Percentiles rank a stretch among this genome's conserved stretches.
phyloP scores from a whole-genome alignment of 2,797 vertebrate species.

The Pyrocephalus nanus region DNA sequence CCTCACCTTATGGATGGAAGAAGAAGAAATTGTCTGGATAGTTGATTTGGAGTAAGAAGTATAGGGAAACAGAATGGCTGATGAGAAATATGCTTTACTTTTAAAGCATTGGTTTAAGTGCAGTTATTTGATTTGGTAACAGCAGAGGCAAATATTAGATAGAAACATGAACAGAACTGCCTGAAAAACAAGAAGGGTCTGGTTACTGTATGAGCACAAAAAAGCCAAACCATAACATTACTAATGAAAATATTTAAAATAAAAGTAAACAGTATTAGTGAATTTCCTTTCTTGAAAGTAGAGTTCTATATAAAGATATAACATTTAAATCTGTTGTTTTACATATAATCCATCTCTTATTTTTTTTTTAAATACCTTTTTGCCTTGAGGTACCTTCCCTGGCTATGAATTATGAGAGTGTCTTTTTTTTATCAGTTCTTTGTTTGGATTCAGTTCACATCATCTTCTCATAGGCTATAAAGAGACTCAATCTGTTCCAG shows the following conservation, averaged over 20 bases:
- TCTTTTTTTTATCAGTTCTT: slow-evolving; percentile 72
- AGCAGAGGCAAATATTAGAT: not conserved
- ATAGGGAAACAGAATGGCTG: slow-evolving; percentile 3
- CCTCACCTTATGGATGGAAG: not conserved
- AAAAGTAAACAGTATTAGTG: not conserved
- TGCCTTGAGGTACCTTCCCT: slow-evolving; percentile 29
- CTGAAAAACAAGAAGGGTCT: slow-evolving; percentile 19
- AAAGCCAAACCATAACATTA: slow-evolving; percentile 1
- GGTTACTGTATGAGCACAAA: slow-evolving; percentile 3
- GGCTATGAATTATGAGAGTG: slow-evolving; percentile 60
- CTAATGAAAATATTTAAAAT: slow-evolving; percentile 1
- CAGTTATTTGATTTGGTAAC: slow-evolving; percentile 35
- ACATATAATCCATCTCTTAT: not conserved
- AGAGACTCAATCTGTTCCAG: slow-evolving; percentile 89
- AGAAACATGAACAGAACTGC: slow-evolving; percentile 21
- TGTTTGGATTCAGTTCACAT: slow-evolving; percentile 87
- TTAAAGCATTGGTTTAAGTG: slow-evolving; percentile 41
- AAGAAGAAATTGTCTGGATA: slow-evolving; percentile 8
- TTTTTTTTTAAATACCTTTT: slow-evolving; percentile 35
- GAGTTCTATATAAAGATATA: not conserved
- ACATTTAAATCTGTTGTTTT: not conserved
- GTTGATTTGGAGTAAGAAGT: slow-evolving; percentile 23
- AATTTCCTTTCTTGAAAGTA: not conserved
- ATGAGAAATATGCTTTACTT: slow-evolving; percentile 32
- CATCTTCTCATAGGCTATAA: slow-evolving; percentile 80